A percentile compares a stretch with the other conserved stretches of the same genome.
Evolutionary conservation across 2,888 invertebrate species (phyloP).

Genomic region (Syrphus vitripennis): DNA sequence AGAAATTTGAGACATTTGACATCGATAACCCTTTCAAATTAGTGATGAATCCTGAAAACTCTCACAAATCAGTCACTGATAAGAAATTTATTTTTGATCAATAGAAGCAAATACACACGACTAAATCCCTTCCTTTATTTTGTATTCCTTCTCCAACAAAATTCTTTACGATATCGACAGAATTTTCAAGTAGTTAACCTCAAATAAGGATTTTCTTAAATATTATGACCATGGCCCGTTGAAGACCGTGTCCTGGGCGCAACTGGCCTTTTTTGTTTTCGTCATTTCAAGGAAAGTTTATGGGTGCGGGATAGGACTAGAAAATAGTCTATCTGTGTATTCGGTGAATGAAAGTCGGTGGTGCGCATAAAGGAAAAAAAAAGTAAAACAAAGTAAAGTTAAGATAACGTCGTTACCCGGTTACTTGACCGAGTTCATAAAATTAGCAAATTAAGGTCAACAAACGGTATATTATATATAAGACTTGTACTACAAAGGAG

Average conservation of each 20-base stretch:
- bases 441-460: slow-evolving; percentile 5
- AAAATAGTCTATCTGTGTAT: slow-evolving; percentile 37
- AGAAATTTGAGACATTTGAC: too few species aligned
- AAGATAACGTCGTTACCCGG: neutral
- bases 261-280: slow-evolving; percentile 9
- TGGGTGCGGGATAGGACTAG: neutral
- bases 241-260: slow-evolving; percentile 28
- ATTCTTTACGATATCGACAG: slow-evolving; percentile 46
- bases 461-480: neutral
- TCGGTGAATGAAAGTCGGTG: slow-evolving; percentile 37
- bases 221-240: slow-evolving; percentile 6
- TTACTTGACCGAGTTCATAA: neutral
- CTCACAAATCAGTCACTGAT: too few species aligned
- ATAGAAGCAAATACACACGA: neutral
- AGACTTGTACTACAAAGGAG: neutral
- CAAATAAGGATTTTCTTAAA: slow-evolving; percentile 26
- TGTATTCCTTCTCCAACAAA: neutral
- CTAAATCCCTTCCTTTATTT: neutral
- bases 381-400: neutral
- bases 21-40: too few species aligned
- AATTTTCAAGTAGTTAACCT: slow-evolving; percentile 40
- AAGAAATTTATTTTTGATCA: too few species aligned
- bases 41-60: too few species aligned
- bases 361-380: slow-evolving; percentile 14
- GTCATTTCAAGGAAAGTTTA: slow-evolving; percentile 8